Evolutionary conservation across 2,113 vertebrate species (phyloP).

Genomic region (Syngnathoides biaculeatus): DNA sequence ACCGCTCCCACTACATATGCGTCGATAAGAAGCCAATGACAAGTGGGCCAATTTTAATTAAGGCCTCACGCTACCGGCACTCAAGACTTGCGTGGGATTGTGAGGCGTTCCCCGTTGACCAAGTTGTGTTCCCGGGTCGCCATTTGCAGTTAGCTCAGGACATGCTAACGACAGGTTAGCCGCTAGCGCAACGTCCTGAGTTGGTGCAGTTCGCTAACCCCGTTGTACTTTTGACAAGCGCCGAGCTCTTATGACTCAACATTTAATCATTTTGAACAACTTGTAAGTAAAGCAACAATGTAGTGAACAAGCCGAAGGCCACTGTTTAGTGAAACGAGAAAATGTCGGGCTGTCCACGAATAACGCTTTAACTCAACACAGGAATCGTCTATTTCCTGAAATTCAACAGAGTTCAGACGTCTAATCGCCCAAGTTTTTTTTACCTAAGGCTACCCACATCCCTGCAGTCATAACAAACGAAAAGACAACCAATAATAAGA

Average conservation of each 20-base stretch:
- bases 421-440: slow-evolving; percentile 42
- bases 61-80: background rate
- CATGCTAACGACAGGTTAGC: slow-evolving; percentile 40
- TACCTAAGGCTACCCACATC: too few relatives aligned
- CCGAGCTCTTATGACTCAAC: slow-evolving; percentile 27
- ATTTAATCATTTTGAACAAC: slow-evolving; percentile 10
- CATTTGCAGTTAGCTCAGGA: slow-evolving; percentile 25
- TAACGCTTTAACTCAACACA: slow-evolving; percentile 30
- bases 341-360: background rate
- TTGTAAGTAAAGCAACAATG: background rate
- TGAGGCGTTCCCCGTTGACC: slow-evolving; percentile 10
- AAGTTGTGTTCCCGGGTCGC: slow-evolving; percentile 16
- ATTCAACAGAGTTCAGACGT: slow-evolving; percentile 41
- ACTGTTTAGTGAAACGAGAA: background rate
- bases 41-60: background rate
- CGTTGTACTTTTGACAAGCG: slow-evolving; percentile 30
- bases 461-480: slow-evolving; percentile 28
- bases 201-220: slow-evolving; percentile 19
- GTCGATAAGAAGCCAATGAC: background rate
- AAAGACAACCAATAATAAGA: background rate
- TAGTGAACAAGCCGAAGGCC: background rate
- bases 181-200: slow-evolving; percentile 17
- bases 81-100: background rate
- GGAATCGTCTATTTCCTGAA: slow-evolving; percentile 69
- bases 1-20: background rate